Base-by-base conservation (phyloP, 2,113 vertebrate species). In the Myotis brandtii region DNA sequence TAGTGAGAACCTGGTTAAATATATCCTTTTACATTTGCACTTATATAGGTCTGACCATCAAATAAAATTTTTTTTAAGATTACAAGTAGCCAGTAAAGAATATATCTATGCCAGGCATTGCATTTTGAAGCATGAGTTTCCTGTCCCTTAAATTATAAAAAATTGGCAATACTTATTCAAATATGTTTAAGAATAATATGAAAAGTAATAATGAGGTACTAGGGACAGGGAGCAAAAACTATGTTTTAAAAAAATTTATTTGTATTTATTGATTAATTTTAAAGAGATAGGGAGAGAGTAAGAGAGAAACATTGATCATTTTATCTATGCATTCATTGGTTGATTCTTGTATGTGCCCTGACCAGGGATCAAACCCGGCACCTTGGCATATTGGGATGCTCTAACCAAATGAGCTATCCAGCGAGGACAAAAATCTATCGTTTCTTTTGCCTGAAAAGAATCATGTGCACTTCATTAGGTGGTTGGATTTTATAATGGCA, bases 61-160 rank as follows among this genome's bases (percentile, higher is more conserved):
- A 84, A 93, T 43, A 56, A 87, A 80, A 81, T 21, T 70, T 75
- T 70, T 70, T 70, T 69, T 88, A 80, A 73, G 40, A 27, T 84
- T 90, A 88, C 10, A 40, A 59, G 4, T n/a, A 48, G 5, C 9
- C 25, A 86, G n/a, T 67, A 30, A 94, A 75, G 25, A 92, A 70
- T 9, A n/a, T 69, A 64, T n/a, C 14, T 50, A n/a, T 75, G n/a
- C 5, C 25, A 88, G 40, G 10, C 30, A 48, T 46, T 73, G 27
- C 1, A 50, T 43, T 94, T 89, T n/a, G 64, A 93, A 91, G 13
- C 10, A 0, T 46, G 52, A 72, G 12, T 69, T 82, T 79, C 25
- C 48, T 81, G 23, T 2, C 25, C 6, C 23, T 54, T 30, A 93
- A 50, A 66, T 80, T 48, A 46, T 48, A 9, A 85, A 64, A 86